phyloP scores from a whole-genome alignment of 37 sponge, comb jelly and placozoan species.

The Axinella damicornis region DNA sequence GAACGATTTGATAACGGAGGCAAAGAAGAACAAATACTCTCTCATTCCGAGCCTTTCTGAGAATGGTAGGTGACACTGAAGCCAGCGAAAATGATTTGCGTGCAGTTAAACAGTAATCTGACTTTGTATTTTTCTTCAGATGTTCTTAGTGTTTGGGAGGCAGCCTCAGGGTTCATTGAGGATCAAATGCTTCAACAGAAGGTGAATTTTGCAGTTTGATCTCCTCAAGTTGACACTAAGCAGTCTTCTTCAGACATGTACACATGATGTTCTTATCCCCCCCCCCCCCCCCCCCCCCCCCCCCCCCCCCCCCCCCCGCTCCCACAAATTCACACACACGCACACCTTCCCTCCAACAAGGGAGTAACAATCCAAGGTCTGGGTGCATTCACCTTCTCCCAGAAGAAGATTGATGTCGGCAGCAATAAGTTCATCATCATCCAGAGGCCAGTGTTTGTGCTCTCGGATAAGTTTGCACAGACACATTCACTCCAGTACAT shows the following conservation, averaged over 20 bases:
- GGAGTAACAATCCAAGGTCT: slow-evolving; percentile 83
- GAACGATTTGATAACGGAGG: slow-evolving; percentile 43
- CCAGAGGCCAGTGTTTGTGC: slow-evolving; percentile 85
- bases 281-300: no score
- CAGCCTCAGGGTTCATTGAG: slow-evolving; percentile 65
- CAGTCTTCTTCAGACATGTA: no score
- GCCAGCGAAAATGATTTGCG: no score
- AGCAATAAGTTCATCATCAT: slow-evolving; percentile 65
- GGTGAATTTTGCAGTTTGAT: no score
- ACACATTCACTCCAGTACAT: slow-evolving; percentile 66
- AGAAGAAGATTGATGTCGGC: slow-evolving; percentile 73
- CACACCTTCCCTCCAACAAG: slow-evolving; percentile 27
- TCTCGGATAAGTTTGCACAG: slow-evolving; percentile 88
- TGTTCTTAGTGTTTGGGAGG: slow-evolving; percentile 68
- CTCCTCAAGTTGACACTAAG: no score
- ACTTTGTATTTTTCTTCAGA: slow-evolving; percentile 40
- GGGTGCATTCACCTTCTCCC: slow-evolving; percentile 85
- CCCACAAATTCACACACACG: neutral
- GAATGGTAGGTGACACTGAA: slow-evolving; percentile 58
- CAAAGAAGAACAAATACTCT: slow-evolving; percentile 56
- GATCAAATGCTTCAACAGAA: slow-evolving; percentile 70
- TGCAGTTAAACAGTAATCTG: no score
- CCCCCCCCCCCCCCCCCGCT: no score
- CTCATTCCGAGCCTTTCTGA: slow-evolving; percentile 54
- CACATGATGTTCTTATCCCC: no score